A percentile compares a stretch with the other conserved stretches of the same genome.
Conservation (phyloP, 2,888 invertebrate species). For the Cataglyphis livida region DNA sequence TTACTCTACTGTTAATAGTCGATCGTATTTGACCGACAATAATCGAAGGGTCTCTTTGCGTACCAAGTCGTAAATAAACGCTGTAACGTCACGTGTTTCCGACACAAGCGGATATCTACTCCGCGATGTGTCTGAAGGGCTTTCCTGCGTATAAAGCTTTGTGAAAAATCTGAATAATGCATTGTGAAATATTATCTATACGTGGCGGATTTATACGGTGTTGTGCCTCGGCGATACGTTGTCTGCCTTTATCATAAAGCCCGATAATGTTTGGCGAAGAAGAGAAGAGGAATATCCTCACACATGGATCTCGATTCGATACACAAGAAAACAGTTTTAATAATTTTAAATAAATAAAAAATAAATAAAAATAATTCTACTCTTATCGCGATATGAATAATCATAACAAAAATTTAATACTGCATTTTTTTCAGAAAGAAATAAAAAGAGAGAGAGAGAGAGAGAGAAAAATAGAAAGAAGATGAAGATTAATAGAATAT, state of each 20-base stretch:
- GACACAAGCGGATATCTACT: constrained; percentile 27
- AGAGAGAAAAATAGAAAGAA: background rate
- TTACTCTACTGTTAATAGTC: constrained; percentile 18
- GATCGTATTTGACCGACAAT: constrained; percentile 21
- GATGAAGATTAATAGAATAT: background rate
- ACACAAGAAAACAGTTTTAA: constrained; percentile 1
- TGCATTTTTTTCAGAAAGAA: background rate
- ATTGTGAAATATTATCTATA: constrained; percentile 55
- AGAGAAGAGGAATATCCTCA: constrained; percentile 22
- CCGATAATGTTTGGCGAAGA: constrained; percentile 30
- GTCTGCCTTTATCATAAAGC: constrained; percentile 42
- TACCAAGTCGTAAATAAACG: constrained; percentile 39
- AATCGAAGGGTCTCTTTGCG: constrained; percentile 12
- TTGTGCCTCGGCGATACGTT: constrained; percentile 44
- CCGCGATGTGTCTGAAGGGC: constrained; percentile 37
- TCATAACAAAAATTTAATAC: background rate
- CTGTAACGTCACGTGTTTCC: constrained; percentile 32
- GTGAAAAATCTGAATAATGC: constrained; percentile 55
- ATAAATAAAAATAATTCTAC: background rate
- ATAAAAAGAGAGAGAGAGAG: background rate
- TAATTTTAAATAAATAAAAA: background rate
- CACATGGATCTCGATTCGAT: constrained; percentile 5
- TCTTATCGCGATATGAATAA: background rate
- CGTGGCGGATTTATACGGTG: constrained; percentile 48
- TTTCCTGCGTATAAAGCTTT: constrained; percentile 42